These are phyloP conservation scores for Siniperca knerii DNA, from an alignment of 2,113 vertebrate genomes.

Conservation along the genomic window DNA sequence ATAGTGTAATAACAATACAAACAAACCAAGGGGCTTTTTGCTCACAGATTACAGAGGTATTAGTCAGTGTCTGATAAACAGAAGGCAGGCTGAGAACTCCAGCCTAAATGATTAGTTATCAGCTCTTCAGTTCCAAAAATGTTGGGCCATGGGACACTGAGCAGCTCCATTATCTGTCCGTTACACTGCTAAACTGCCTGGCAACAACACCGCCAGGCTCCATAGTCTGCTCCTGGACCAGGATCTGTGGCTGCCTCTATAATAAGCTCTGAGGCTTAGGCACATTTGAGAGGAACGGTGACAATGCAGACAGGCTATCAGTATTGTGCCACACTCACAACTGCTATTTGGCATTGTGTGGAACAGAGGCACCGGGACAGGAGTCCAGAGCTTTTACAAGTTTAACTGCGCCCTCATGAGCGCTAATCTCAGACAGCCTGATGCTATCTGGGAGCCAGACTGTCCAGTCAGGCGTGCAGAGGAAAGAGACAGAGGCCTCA, in stretches of 20 bases:
- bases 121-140: constrained; percentile 46
- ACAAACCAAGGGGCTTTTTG: background rate
- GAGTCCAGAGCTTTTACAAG: constrained; percentile 60
- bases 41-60: constrained; percentile 32
- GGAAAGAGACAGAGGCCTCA: constrained; percentile 68
- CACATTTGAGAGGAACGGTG: constrained; percentile 58
- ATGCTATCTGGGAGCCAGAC: constrained; percentile 81
- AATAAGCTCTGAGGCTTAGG: constrained; percentile 66
- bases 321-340: constrained; percentile 57
- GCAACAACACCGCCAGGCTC: constrained; percentile 46
- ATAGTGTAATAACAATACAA: background rate
- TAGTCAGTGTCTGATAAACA: constrained; percentile 34
- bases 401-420: constrained; percentile 78
- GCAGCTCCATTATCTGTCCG: constrained; percentile 58
- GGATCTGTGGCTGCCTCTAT: constrained; percentile 55
- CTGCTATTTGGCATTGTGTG: constrained; percentile 53
- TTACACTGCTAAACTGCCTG: constrained; percentile 61
- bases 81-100: constrained; percentile 15
- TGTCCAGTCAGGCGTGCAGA: constrained; percentile 71
- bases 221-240: constrained; percentile 39
- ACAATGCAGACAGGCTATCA: constrained; percentile 79
- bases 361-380: constrained; percentile 51
- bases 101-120: constrained; percentile 53
- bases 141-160: constrained; percentile 30
- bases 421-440: constrained; percentile 76